Conservation (phyloP, 2,888 invertebrate species). For the Thalpophila matura region DNA sequence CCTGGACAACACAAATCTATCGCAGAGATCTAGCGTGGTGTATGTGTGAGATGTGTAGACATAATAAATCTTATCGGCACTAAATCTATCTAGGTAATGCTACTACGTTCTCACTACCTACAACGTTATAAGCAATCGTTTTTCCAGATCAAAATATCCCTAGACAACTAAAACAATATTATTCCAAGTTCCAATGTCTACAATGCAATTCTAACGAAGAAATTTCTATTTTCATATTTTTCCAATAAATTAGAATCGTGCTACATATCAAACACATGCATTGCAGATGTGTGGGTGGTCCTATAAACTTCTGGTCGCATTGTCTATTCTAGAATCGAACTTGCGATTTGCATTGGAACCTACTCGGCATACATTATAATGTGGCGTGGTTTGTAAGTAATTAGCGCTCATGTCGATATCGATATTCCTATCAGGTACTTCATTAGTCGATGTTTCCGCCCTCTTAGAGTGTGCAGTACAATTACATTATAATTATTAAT, state of each 20-base stretch:
- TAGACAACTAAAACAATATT: constrained; percentile 37
- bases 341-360: constrained; percentile 89
- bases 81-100: constrained; percentile 35
- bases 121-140: constrained; percentile 4
- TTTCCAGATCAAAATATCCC: constrained; percentile 39
- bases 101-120: constrained; percentile 20
- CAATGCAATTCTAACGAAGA: constrained; percentile 50
- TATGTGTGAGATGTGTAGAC: constrained; percentile 59
- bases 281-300: constrained; percentile 86
- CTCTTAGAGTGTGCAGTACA: constrained; percentile 45
- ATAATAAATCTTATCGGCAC: constrained; percentile 56
- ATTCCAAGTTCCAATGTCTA: constrained; percentile 48
- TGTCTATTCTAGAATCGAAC: constrained; percentile 90
- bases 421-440: constrained; percentile 82
- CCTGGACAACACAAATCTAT: constrained; percentile 67
- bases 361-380: constrained; percentile 87
- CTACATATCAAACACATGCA: constrained; percentile 66
- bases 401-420: constrained; percentile 85
- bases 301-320: constrained; percentile 86
- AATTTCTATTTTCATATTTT: constrained; percentile 56
- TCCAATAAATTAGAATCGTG: constrained; percentile 56
- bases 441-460: constrained; percentile 76
- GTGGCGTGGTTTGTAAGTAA: constrained; percentile 83
- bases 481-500: constrained; percentile 24
- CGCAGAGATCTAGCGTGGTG: constrained; percentile 69